Evolutionary conservation across 2,113 vertebrate genomes (phyloP), one percentile per base, ranked within the genome.

Genomic region (Mohoua ochrocephala): DNA sequence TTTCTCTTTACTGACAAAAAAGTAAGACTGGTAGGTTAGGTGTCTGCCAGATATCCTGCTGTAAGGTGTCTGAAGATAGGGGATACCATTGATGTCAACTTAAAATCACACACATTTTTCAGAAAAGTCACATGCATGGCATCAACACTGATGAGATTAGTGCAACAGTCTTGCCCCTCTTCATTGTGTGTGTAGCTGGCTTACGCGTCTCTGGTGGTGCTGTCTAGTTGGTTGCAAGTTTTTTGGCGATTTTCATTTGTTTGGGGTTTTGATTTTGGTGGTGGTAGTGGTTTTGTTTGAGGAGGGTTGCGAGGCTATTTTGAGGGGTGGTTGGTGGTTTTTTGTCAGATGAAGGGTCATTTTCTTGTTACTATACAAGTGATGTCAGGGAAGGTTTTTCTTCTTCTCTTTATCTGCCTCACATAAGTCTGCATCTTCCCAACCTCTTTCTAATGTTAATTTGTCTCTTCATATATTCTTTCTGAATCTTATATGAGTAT

Each of bases 291-390:
- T 8, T 61, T 49, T 31, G 4, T 49, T 23, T 42, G 47, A 35
- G 15, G 30, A 47, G 18, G 13, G 54, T 26, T 54, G 18, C 21
- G 26, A 69, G 8, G 17, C 8, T 61, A 22, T 61, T 41, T 37
- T 60, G 18, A 28, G 30, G 20, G 13, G 13, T 0, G 0, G 13
- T 15, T 69, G 19, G 9, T 26, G 45, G 1, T 1, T 50, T 82
- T 78, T 71, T 39, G 15, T 44, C 59, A 67, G 24, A 67, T 39
- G 20, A 30, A 67, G 6, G 7, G 10, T 45, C 2, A 30, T 63
- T 70, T 87, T 27, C 37, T 89, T 68, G 27, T 88, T 53, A 53
- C 41, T 57, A 13, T 26, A 64, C 30, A 64, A 15, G 1, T 50
- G 27, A 41, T n/a, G 3, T 13, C n/a, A 69, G 7, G 2, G 24